phyloP scores from a whole-genome alignment of 2,888 invertebrate species.

The Himalopsyche anomala region DNA sequence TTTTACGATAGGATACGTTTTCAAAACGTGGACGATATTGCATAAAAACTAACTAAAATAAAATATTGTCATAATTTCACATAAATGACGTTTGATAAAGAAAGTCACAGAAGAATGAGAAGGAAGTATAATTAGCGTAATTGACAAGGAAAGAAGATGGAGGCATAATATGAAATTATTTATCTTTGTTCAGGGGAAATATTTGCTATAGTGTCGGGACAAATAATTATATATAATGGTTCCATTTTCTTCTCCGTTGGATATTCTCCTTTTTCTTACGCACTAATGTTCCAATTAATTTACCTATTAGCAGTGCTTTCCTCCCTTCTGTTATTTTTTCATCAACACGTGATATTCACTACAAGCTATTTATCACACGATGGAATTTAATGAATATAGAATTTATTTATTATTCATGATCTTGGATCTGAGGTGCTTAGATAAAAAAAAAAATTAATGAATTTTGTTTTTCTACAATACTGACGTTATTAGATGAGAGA shows the following conservation, averaged over 20 bases:
- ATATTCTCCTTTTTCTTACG: not conserved
- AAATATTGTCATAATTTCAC: not conserved
- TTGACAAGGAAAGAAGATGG: conserved; percentile 21
- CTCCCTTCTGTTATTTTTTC: not conserved
- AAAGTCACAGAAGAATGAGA: not conserved
- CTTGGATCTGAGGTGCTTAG: no score
- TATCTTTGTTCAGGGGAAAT: conserved; percentile 2
- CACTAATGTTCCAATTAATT: conserved; percentile 26
- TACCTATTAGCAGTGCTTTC: not conserved
- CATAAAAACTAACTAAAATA: no score
- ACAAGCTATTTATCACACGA: no score
- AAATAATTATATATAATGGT: conserved; percentile 3
- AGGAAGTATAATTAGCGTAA: not conserved
- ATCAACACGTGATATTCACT: no score
- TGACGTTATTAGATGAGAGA: no score
- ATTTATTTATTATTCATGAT: no score
- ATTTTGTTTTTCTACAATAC: no score
- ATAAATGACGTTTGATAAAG: not conserved
- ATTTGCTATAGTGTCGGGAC: conserved; percentile 6
- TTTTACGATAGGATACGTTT: no score
- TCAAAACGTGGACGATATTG: no score
- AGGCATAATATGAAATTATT: not conserved
- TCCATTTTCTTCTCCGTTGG: conserved; percentile 8
- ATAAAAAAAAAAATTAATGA: no score
- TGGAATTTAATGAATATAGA: no score